phyloP scores from a whole-genome alignment of 2,113 vertebrate genomes.

The Mormyrus iriodes region DNA sequence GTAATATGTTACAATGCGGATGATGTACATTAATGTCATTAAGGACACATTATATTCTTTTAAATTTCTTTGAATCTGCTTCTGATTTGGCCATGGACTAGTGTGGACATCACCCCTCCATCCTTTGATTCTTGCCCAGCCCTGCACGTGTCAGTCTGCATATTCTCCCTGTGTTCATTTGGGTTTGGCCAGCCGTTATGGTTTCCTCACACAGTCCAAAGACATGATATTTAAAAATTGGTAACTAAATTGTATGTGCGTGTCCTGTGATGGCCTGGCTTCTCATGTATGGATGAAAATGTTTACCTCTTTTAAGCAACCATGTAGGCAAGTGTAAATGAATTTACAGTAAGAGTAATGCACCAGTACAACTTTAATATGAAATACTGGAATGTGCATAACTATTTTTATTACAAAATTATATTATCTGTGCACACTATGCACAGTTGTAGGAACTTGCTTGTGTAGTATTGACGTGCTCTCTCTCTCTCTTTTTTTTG shows the following conservation, averaged over 20 bases:
- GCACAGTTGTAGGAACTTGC: not conserved
- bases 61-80: not conserved
- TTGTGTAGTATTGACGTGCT: not conserved
- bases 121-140: not conserved
- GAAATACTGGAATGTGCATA: not conserved
- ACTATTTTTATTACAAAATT: not conserved
- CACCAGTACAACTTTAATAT: not conserved
- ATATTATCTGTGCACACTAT: not conserved
- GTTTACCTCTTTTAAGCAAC: not conserved
- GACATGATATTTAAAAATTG: not conserved
- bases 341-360: not conserved
- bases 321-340: not conserved
- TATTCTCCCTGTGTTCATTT: not conserved
- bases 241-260: not conserved
- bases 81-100: not conserved
- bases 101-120: not conserved
- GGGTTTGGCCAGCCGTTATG: not conserved
- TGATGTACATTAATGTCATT: not conserved
- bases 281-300: not conserved
- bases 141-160: not conserved
- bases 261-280: not conserved
- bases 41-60: not conserved
- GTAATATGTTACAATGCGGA: not conserved
- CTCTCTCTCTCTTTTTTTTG: not conserved
- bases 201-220: not conserved